Percentiles rank a stretch among this genome's conserved stretches.
Conservation (phyloP, 2,113 vertebrate genomes). For the Lathamus discolor region DNA sequence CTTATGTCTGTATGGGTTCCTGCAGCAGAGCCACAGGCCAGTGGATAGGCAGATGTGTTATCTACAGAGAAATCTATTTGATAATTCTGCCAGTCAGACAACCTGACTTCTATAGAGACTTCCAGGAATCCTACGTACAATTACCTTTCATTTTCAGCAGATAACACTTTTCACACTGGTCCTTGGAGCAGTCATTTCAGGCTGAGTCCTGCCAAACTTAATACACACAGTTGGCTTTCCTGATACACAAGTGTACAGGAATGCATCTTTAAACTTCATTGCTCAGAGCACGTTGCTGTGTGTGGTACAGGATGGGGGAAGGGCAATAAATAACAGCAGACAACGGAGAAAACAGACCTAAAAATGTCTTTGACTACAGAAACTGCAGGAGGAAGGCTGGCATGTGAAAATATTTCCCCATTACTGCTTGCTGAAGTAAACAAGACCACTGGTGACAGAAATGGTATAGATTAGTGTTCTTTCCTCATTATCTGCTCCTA, state of each 20-base stretch:
- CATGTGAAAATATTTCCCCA: not conserved
- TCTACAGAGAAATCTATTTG: not conserved
- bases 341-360: not conserved
- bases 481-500: slow-evolving; percentile 40
- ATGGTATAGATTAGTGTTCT: not conserved
- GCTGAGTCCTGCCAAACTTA: not conserved
- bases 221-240: not conserved
- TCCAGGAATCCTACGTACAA: not conserved
- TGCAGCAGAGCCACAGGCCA: not conserved
- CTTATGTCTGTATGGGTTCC: not conserved
- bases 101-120: not conserved
- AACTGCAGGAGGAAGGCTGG: not conserved
- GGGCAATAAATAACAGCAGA: not conserved
- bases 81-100: not conserved
- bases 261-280: not conserved
- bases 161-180: not conserved
- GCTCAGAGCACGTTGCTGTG: not conserved
- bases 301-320: not conserved
- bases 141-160: not conserved
- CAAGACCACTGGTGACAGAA: slow-evolving; percentile 8
- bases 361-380: not conserved
- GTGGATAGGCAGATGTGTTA: not conserved
- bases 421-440: slow-evolving; percentile 30
- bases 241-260: not conserved
- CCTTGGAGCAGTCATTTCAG: not conserved